A percentile compares a stretch with the other conserved stretches of the same genome.
Evolutionary conservation across 2,113 vertebrate species (phyloP).

Genomic region (Ivindomyrus marchei): DNA sequence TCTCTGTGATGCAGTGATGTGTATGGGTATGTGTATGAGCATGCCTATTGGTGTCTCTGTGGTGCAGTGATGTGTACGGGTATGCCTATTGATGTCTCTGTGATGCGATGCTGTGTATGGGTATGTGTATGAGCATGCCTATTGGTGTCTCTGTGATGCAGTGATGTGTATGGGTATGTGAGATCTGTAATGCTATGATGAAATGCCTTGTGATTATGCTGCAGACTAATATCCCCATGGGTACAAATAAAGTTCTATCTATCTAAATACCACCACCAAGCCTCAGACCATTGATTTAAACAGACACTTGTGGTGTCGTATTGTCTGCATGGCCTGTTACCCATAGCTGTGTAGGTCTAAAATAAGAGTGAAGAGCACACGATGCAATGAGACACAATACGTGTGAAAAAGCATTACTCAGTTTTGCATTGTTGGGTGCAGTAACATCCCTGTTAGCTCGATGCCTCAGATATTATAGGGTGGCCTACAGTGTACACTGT

Average conservation of each 20-base stretch:
- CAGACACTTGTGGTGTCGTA: background rate
- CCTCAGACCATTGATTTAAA: background rate
- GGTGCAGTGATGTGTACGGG: background rate
- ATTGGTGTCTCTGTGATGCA: background rate
- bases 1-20: background rate
- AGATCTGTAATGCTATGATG: background rate
- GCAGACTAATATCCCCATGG: background rate
- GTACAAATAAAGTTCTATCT: background rate
- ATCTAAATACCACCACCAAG: background rate
- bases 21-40: background rate
- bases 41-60: background rate
- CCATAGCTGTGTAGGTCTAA: background rate
- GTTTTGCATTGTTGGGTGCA: background rate
- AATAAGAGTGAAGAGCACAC: background rate
- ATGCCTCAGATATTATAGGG: background rate
- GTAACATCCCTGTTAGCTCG: background rate
- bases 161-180: background rate
- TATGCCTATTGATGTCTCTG: background rate
- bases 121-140: constrained; percentile 9
- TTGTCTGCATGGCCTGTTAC: background rate
- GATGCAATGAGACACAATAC: background rate
- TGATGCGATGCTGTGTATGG: background rate
- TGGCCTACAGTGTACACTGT: background rate
- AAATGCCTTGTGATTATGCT: background rate
- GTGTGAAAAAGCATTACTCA: background rate